Conservation (phyloP, 2,888 invertebrate genomes). For the Macrostomum cliftonense region DNA sequence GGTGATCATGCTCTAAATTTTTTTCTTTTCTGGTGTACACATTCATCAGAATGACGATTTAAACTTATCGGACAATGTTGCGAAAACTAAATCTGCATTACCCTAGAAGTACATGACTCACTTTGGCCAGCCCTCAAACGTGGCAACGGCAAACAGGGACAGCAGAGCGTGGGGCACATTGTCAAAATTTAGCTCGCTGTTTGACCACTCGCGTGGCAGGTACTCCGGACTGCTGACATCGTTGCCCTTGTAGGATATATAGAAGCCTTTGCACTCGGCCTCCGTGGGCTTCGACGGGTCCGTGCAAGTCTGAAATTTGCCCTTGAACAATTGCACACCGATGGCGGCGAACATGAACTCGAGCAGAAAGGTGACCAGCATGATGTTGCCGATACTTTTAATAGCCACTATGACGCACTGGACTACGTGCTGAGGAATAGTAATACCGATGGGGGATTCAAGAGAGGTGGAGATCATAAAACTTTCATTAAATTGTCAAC, state of each 20-base stretch:
- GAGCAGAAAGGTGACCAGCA: slow-evolving; percentile 91
- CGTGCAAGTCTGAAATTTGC: slow-evolving; percentile 82
- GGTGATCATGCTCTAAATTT: no score
- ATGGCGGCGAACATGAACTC: slow-evolving; percentile 99
- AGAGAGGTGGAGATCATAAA: not conserved
- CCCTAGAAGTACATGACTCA: slow-evolving; percentile 43
- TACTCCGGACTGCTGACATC: slow-evolving; percentile 57
- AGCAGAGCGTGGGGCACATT: slow-evolving; percentile 95
- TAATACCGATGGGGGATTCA: slow-evolving; percentile 6
- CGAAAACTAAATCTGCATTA: no score
- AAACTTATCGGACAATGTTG: no score
- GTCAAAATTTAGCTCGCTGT: slow-evolving; percentile 87
- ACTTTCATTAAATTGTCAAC: no score
- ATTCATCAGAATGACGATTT: no score
- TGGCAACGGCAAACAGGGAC: slow-evolving; percentile 91
- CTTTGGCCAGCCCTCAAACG: slow-evolving; percentile 98
- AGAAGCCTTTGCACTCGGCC: slow-evolving; percentile 74
- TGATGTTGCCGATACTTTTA: slow-evolving; percentile 94
- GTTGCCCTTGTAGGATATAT: slow-evolving; percentile 68
- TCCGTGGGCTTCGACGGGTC: slow-evolving; percentile 82
- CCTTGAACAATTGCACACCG: slow-evolving; percentile 97
- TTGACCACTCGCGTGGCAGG: slow-evolving; percentile 60
- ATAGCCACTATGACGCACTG: slow-evolving; percentile 94
- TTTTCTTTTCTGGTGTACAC: no score
- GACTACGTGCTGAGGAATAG: slow-evolving; percentile 70